phyloP scores from a whole-genome alignment of 2,888 invertebrate genomes.

The Listrodromus nycthemerus region DNA sequence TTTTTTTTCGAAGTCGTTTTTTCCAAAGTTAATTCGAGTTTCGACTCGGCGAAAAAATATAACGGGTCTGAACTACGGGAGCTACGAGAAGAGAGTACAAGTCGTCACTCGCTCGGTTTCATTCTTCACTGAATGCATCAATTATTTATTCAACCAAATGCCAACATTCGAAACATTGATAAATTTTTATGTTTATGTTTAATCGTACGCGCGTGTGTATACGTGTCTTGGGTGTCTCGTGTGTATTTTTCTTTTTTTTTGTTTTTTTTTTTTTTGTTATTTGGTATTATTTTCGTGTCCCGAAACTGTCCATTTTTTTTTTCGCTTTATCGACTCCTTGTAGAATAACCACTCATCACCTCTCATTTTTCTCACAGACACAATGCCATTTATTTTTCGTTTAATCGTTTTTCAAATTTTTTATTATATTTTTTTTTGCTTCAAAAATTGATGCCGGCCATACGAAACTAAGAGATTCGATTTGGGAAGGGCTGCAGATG shows the following conservation, averaged over 20 bases:
- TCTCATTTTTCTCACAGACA: not conserved
- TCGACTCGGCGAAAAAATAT: not conserved
- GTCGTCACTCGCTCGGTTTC: not conserved
- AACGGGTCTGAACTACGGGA: not conserved
- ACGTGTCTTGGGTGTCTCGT: slow-evolving; percentile 28
- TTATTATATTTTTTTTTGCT: slow-evolving; percentile 20
- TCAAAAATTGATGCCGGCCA: slow-evolving; percentile 43
- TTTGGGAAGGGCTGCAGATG: slow-evolving; percentile 41
- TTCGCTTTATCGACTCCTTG: not conserved
- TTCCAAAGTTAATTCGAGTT: not conserved
- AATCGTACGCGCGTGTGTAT: slow-evolving; percentile 54
- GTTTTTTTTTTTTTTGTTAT: not conserved
- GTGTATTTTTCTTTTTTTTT: not conserved
- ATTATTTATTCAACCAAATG: slow-evolving; percentile 82
- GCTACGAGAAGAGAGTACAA: not conserved
- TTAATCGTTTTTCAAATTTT: slow-evolving; percentile 6
- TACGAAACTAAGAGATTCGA: slow-evolving; percentile 49
- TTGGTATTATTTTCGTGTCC: not conserved
- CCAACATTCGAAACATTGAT: slow-evolving; percentile 82
- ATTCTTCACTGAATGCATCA: slow-evolving; percentile 74
- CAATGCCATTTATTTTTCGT: not conserved
- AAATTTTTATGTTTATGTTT: slow-evolving; percentile 72
- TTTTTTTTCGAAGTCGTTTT: too few species aligned
- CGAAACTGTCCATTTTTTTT: not conserved
- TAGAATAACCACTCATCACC: not conserved